A percentile compares a stretch with the other conserved stretches of the same genome.
Evolutionary conservation across 2,797 vertebrate genomes (phyloP).

Genomic region (Acipenser transmontanus): DNA sequence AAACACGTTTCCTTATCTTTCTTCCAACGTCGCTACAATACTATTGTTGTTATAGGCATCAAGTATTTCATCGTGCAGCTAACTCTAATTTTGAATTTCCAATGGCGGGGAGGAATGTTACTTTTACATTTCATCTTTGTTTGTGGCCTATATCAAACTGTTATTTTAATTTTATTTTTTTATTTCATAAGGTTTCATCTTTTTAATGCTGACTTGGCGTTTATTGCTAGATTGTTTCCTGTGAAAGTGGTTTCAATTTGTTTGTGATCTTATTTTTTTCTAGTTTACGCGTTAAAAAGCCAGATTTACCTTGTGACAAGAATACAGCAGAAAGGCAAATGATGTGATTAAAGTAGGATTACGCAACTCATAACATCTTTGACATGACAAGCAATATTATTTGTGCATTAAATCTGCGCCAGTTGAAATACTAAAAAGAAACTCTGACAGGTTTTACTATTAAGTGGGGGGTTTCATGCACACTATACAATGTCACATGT

Average conservation of each 20-base stretch:
- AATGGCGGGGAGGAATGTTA: too few relatives aligned
- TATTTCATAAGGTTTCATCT: too few relatives aligned
- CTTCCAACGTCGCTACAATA: too few relatives aligned
- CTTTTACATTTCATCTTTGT: too few relatives aligned
- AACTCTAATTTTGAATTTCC: too few relatives aligned
- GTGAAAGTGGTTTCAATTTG: neutral
- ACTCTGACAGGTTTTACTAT: constrained; percentile 12
- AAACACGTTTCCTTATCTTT: too few relatives aligned
- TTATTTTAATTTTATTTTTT: too few relatives aligned
- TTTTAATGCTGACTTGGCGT: too few relatives aligned
- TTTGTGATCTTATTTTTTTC: neutral
- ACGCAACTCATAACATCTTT: constrained; percentile 5
- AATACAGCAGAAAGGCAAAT: constrained; percentile 3
- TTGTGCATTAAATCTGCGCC: constrained; percentile 5
- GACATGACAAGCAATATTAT: constrained; percentile 13
- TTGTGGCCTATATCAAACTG: too few relatives aligned
- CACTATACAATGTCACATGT: neutral
- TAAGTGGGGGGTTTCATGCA: constrained; percentile 7
- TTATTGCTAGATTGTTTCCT: too few relatives aligned
- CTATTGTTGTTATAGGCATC: too few relatives aligned
- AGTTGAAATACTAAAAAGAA: constrained; percentile 9
- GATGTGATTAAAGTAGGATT: constrained; percentile 6
- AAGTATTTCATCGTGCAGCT: too few relatives aligned
- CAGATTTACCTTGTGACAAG: constrained; percentile 37
- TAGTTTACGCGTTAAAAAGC: constrained; percentile 36